Percentiles rank a stretch among this genome's conserved stretches.
Conservation (phyloP, 2,797 vertebrate species). For the Silurus aristotelis region DNA sequence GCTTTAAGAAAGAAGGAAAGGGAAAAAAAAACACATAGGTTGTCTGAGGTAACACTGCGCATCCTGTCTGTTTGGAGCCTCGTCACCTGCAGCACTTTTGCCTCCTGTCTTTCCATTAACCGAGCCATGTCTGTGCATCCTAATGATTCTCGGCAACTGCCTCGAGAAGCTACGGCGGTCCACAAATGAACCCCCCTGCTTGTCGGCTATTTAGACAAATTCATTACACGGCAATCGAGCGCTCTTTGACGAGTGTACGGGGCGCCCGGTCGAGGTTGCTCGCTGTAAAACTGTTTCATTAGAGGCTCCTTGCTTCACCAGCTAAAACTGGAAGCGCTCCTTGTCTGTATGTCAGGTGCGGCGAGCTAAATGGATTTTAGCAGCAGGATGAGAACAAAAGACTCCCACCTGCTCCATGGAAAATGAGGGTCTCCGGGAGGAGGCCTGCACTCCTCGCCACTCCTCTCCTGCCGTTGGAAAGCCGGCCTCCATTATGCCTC, state of each 20-base stretch:
- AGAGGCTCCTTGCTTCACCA: constrained; percentile 47
- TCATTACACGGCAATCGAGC: constrained; percentile 66
- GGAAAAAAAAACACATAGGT: background rate
- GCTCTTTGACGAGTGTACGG: constrained; percentile 68
- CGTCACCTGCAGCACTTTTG: constrained; percentile 31
- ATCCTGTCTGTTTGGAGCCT: constrained; percentile 21
- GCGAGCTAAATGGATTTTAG: constrained; percentile 82
- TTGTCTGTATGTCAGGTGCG: constrained; percentile 74
- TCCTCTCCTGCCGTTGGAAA: constrained; percentile 76
- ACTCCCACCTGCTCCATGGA: constrained; percentile 80
- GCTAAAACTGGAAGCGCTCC: constrained; percentile 67
- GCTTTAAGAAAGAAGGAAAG: background rate
- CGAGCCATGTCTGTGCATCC: constrained; percentile 44
- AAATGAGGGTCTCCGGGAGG: constrained; percentile 78
- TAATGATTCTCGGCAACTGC: constrained; percentile 34
- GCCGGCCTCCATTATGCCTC: constrained; percentile 80
- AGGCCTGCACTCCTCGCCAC: constrained; percentile 73
- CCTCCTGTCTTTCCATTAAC: constrained; percentile 42
- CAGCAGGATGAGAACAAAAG: constrained; percentile 82
- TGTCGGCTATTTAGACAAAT: constrained; percentile 60
- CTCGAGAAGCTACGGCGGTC: constrained; percentile 40
- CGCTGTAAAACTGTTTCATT: constrained; percentile 61
- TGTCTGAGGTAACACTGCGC: constrained; percentile 22
- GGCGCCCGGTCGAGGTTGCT: constrained; percentile 41
- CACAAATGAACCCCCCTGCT: constrained; percentile 59